These are phyloP conservation scores for Cataglyphis cursor DNA, from an alignment of 2,888 invertebrate species.

Conservation along the genomic window DNA sequence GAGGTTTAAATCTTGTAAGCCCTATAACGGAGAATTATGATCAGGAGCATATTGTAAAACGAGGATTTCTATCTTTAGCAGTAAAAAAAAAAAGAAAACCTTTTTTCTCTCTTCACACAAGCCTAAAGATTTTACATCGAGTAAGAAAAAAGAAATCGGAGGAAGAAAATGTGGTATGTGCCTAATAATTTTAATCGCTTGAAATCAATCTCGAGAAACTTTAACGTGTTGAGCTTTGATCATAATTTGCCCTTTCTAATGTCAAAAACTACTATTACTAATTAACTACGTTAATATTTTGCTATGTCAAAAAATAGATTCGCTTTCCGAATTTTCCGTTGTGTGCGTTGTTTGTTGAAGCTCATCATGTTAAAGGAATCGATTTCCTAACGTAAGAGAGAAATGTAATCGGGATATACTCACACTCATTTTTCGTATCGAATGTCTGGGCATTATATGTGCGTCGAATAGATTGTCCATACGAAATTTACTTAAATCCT, in stretches of 20 bases:
- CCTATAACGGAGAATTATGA: not conserved
- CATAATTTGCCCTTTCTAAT: not conserved
- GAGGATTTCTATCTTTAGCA: conserved; percentile 7
- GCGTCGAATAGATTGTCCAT: conserved; percentile 11
- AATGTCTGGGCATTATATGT: conserved; percentile 32
- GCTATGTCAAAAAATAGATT: conserved; percentile 17
- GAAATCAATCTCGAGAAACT: conserved; percentile 10
- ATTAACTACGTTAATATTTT: conserved; percentile 22
- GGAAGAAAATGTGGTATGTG: conserved; percentile 37
- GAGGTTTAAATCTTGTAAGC: conserved; percentile 83
- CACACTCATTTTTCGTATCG: conserved; percentile 31
- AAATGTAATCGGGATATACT: conserved; percentile 29
- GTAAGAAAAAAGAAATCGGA: conserved; percentile 7
- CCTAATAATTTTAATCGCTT: conserved; percentile 56
- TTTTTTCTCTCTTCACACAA: conserved; percentile 12
- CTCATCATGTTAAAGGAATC: conserved; percentile 37
- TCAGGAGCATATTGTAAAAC: conserved; percentile 9
- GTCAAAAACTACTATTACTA: not conserved
- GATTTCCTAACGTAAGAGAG: conserved; percentile 28
- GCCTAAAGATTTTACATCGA: conserved; percentile 36
- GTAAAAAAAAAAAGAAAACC: conserved; percentile 27
- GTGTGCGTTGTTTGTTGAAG: conserved; percentile 17
- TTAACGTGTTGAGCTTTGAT: conserved; percentile 32
- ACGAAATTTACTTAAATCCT: conserved; percentile 15
- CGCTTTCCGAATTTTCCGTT: not conserved